Percentiles rank a stretch among this genome's conserved stretches.
Conservation (phyloP, 2,113 vertebrate species). For the Picathartes gymnocephalus region DNA sequence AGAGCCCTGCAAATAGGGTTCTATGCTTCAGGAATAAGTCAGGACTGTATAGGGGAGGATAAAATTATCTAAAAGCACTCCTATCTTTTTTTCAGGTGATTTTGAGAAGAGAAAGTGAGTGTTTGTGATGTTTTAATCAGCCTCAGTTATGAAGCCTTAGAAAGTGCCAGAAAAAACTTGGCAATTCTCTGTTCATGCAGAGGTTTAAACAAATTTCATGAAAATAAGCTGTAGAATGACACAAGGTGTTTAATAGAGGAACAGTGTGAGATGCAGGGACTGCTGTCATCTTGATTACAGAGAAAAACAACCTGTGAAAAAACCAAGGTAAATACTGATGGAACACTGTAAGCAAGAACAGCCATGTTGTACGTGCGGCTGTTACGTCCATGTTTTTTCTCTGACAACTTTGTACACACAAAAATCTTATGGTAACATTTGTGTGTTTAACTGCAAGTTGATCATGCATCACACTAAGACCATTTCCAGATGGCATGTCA, state of each 20-base stretch:
- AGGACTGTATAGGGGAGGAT: neutral
- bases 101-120: neutral
- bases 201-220: neutral
- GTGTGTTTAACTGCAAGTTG: neutral
- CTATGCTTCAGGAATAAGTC: neutral
- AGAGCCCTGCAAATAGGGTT: neutral
- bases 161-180: neutral
- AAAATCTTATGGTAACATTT: neutral
- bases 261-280: neutral
- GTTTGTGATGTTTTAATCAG: neutral
- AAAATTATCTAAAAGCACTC: neutral
- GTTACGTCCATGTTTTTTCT: neutral
- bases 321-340: neutral
- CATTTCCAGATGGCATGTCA: neutral
- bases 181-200: neutral
- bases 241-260: neutral
- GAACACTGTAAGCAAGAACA: neutral
- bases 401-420: neutral
- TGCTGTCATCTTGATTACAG: neutral
- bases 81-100: neutral
- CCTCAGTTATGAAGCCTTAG: neutral
- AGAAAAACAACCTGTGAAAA: neutral
- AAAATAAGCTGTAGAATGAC: neutral
- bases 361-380: neutral
- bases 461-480: neutral